Evolutionary conservation across 2,797 vertebrate genomes (phyloP), one percentile per base, ranked within the genome.

Genomic region (Cheirogaleus major): DNA sequence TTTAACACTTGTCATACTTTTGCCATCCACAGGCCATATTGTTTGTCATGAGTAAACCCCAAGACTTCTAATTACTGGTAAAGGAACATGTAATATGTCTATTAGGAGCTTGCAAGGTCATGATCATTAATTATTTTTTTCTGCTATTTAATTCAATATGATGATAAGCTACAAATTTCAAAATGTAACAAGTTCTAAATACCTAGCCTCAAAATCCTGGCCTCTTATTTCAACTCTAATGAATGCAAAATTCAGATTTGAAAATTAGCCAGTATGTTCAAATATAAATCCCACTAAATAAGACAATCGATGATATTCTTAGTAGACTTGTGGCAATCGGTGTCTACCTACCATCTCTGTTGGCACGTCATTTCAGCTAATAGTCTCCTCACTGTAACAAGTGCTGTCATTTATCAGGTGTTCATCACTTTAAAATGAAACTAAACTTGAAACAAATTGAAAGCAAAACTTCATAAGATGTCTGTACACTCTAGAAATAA

Each of bases 401-500:
- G 43, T 82, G 5, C 70, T 97, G 55, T 72, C 83, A 91, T 97
- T 96, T 97, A 93, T 85, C 96, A 95, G 82, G 79, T 96, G 65
- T 95, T 94, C 96, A 92, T 91, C 95, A 65, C 70, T 72, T 50
- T 38, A 90, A 96, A 95, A 87, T 85, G 45, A 98, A 97, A 81
- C 61, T 93, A 67, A 97, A 93, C 59, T 90, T 96, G 86, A 93
- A 96, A 95, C 83, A 87, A 98, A 48, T 30, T 80, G 73, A 92
- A 96, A 80, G 48, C 84, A 94, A 92, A 94, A 67, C 67, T 67
- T 91, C 87, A 2, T 78, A 96, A 91, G 50, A 57, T 76, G 69
- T 95, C 91, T 96, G 55, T 81, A 95, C 82, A 95, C 87, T 93
- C 93, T 80, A 75, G 86, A 97, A 96, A 96, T 73, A 97, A 96